Percentiles rank a stretch among this genome's conserved stretches.
These are phyloP conservation scores for Gouania willdenowi DNA, from an alignment of 2,797 vertebrate genomes.

Conservation along the genomic window DNA sequence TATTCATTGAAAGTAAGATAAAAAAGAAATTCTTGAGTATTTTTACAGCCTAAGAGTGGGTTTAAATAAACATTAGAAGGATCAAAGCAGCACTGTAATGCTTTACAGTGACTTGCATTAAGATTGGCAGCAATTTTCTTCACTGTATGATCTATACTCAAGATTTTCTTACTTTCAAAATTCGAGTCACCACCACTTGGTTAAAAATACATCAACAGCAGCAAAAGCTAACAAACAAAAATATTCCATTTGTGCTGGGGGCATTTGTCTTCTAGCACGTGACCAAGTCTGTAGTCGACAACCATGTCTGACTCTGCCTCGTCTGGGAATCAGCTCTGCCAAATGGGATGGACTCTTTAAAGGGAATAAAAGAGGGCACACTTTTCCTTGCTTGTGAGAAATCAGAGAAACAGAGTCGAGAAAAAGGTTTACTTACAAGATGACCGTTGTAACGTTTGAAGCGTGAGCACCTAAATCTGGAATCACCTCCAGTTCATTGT, in stretches of 20 bases:
- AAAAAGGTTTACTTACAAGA: slow-evolving; percentile 82
- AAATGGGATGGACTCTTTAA: slow-evolving; percentile 29
- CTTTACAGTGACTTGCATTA: too few species aligned
- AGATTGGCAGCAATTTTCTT: too few species aligned
- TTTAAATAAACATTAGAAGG: neutral
- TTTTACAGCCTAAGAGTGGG: neutral
- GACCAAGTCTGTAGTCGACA: slow-evolving; percentile 51
- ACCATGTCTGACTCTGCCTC: slow-evolving; percentile 50
- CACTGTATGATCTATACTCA: too few species aligned
- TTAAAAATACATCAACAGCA: slow-evolving; percentile 52
- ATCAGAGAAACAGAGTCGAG: neutral
- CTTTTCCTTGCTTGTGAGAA: slow-evolving; percentile 12
- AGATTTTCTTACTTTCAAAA: slow-evolving; percentile 15
- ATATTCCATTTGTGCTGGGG: slow-evolving; percentile 56
- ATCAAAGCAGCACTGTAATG: too few species aligned
- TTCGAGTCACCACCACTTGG: slow-evolving; percentile 26
- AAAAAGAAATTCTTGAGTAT: neutral
- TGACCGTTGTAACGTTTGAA: slow-evolving; percentile 83
- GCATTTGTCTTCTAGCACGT: slow-evolving; percentile 53
- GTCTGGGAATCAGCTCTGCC: slow-evolving; percentile 58
- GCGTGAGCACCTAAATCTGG: slow-evolving; percentile 82
- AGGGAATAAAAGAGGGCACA: slow-evolving; percentile 15
- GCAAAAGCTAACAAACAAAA: slow-evolving; percentile 36
- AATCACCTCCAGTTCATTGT: slow-evolving; percentile 85
- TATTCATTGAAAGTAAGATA: neutral